Evolutionary conservation across 2,888 invertebrate genomes (phyloP).

Genomic region (Phytoseiulus persimilis): DNA sequence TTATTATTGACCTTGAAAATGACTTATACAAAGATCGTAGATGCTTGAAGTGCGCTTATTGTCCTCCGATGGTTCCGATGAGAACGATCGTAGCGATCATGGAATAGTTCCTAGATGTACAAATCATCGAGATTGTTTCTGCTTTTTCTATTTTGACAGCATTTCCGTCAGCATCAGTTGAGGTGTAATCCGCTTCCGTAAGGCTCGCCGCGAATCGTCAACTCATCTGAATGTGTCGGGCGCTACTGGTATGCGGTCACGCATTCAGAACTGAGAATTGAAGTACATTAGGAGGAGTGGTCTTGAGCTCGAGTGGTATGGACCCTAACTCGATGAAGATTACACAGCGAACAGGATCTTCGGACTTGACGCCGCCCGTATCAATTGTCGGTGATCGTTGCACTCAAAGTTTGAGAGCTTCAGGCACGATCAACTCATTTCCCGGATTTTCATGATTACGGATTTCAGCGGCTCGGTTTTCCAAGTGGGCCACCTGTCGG

Average conservation of each 20-base stretch:
- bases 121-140: background rate
- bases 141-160: background rate
- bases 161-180: too few species aligned
- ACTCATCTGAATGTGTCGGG: too few species aligned
- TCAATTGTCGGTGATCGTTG: background rate
- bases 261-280: background rate
- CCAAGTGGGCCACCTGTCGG: slow-evolving; percentile 30
- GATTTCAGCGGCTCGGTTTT: slow-evolving; percentile 23
- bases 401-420: background rate
- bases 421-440: background rate
- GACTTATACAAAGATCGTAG: background rate
- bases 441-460: slow-evolving; percentile 15
- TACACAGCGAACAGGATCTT: background rate
- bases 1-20: background rate
- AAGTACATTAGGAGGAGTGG: background rate
- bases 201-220: too few species aligned
- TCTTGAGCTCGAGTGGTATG: background rate
- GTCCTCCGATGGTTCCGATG: background rate
- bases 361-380: too few species aligned
- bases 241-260: too few species aligned
- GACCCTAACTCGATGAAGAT: background rate
- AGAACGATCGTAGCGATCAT: background rate
- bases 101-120: background rate
- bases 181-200: too few species aligned
- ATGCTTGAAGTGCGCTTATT: background rate